Evolutionary conservation across 2,888 invertebrate species (phyloP), one percentile per base, ranked within the genome.

Genomic region (Noctua janthe): DNA sequence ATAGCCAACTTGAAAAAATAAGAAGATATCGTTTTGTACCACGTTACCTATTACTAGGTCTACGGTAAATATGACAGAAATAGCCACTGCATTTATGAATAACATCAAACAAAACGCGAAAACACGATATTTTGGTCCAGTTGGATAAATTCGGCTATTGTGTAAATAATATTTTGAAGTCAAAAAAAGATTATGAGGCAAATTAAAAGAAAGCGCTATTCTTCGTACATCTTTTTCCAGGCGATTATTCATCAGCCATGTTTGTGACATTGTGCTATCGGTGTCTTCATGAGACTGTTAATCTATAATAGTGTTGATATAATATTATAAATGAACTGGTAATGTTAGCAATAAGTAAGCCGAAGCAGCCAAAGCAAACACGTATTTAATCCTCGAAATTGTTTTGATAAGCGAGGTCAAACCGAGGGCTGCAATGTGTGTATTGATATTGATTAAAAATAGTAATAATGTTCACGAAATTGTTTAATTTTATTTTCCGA

Each of bases 141-240:
- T 83, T 5, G 85, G 74, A 17, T 78, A 76, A 17, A 87, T 83
- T 49, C 76, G 76, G 39, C 64, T 82, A 13, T 76, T 35, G 20
- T 59, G 82, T 13, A 82, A n/a, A 15, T 76, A 39, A 35, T 69
- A 82, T 64, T 81, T 81, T 29, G 81, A 70, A 11, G n/a, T n/a
- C 7, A 81, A 29, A 20, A 81, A 81, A 7, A 81, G 0, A n/a
- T 62, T 54, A 4, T 74, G 62, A 1, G 43, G 15, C 2, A 51
- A 70, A 3, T 73, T 80, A 47, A 47, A 81, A 10, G 80, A 39
- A 62, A n/a, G 5, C 1, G 17, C 59, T n/a, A 80, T n/a, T n/a
- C 8, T 74, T 43, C 54, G 47, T 35, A 51, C 54, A 51, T 77
- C 77, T 23, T 54, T 29, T 2, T 51, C 49, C 15, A 72, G n/a